Evolutionary conservation across 2,797 vertebrate species (phyloP).

Genomic region (Gallinago stenura): DNA sequence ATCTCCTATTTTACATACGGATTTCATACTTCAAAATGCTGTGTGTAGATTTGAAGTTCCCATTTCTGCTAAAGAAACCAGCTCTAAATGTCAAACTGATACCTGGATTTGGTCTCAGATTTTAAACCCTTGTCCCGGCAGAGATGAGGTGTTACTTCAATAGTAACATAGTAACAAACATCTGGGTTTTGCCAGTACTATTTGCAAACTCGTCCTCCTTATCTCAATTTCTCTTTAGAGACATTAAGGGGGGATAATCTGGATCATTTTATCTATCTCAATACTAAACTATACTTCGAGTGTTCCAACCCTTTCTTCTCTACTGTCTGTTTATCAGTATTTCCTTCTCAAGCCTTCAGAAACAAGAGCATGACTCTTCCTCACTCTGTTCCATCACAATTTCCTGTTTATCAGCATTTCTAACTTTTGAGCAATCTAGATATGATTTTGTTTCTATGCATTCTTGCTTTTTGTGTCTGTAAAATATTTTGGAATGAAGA

Average conservation of each 20-base stretch:
- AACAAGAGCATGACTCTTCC: background rate
- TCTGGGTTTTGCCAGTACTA: background rate
- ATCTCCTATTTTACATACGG: background rate
- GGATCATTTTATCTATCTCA: background rate
- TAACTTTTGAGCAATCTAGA: background rate
- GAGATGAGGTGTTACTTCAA: background rate
- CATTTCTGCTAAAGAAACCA: background rate
- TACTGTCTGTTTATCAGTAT: background rate
- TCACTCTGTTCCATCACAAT: background rate
- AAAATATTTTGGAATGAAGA: background rate
- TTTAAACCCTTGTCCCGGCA: fast-evolving
- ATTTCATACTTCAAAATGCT: background rate
- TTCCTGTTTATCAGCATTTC: background rate
- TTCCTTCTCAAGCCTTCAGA: background rate
- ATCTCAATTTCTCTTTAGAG: background rate
- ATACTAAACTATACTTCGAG: background rate
- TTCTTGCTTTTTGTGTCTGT: background rate
- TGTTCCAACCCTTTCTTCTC: background rate
- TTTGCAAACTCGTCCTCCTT: background rate
- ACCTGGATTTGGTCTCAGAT: background rate
- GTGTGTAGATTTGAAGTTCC: background rate
- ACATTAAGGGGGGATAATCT: background rate
- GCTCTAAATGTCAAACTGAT: background rate
- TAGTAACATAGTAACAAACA: background rate
- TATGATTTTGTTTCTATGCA: background rate